These are phyloP conservation scores for Hafferia zeledoni DNA, from an alignment of 2,797 vertebrate genomes.

Conservation along the genomic window DNA sequence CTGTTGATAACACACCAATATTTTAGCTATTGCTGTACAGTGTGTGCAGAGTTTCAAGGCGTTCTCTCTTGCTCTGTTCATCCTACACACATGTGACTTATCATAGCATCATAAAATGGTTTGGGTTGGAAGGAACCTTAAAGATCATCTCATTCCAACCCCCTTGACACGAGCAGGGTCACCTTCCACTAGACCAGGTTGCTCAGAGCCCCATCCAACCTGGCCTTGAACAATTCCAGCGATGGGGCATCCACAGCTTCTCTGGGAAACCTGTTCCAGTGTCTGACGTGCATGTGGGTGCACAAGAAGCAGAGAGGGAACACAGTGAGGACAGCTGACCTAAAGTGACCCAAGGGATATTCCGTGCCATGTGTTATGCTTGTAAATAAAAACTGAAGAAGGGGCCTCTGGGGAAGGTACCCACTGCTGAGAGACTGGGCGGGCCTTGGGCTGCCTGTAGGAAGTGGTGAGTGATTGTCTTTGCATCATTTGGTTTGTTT, in stretches of 20 bases:
- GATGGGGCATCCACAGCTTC: neutral
- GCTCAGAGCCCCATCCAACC: neutral
- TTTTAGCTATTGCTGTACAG: neutral
- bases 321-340: neutral
- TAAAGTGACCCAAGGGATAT: neutral
- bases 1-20: neutral
- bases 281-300: neutral
- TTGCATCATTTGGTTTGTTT: neutral
- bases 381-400: neutral
- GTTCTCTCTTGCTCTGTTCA: neutral
- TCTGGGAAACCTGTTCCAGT: neutral
- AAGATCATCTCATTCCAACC: neutral
- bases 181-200: neutral
- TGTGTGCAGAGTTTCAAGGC: neutral
- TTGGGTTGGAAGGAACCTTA: neutral
- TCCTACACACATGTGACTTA: neutral
- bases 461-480: neutral
- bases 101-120: too few relatives aligned
- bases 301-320: neutral
- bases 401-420: neutral
- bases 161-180: too few relatives aligned
- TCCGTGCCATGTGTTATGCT: neutral
- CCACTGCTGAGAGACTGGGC: neutral
- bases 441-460: neutral
- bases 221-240: neutral